Base-by-base conservation (phyloP, 2,888 invertebrate genomes). In the Chrysotoxum bicinctum region DNA sequence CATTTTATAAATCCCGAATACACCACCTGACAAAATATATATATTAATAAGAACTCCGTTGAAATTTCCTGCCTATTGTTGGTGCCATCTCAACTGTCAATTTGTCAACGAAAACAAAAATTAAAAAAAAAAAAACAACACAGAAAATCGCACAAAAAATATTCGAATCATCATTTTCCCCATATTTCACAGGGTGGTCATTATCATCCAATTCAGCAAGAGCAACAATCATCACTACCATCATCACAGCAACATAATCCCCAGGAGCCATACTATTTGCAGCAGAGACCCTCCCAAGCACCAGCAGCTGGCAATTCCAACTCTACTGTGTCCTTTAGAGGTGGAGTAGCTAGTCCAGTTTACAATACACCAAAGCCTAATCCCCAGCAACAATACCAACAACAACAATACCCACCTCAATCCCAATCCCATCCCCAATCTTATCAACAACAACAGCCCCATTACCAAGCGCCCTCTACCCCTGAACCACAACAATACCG, bases 381-480 rank as follows among this genome's bases (percentile, higher is more conserved):
- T 76, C 70, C 82, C 52, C 80, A 77, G 12, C 79, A 72, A 62
- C 87, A 87, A 56, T 66, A 84, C 72, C 87, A 87, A 48, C 87
- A 87, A 70, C 86, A 87, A 69, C 86, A 83, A 54, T 50, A 14
- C 23, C 85, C 54, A 48, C 72, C 78, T 50, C 84, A 81, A 76
- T 75, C 81, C 74, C 80, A 87, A 62, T 75, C 69, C 45, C 85
- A 80, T 68, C 75, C 74, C 26, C 76, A 84, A 69, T 54, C 69
- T 19, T 8, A 58, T 45, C 87, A 83, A 30, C 87, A 87, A 62
- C 88, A 88, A 72, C 87, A 88, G 54, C 86, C 87, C 73, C 85
- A 68, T 35, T 70, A 69, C 60, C 87, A 88, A 88, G 56, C 82
- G 50, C 70, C 76, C 40, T 87, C 78, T 21, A 78, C 80, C 69